Percentiles rank a stretch among this genome's conserved stretches.
These are phyloP conservation scores for Pristionchus mayeri DNA, from an alignment of 2,888 invertebrate genomes.

Conservation along the genomic window DNA sequence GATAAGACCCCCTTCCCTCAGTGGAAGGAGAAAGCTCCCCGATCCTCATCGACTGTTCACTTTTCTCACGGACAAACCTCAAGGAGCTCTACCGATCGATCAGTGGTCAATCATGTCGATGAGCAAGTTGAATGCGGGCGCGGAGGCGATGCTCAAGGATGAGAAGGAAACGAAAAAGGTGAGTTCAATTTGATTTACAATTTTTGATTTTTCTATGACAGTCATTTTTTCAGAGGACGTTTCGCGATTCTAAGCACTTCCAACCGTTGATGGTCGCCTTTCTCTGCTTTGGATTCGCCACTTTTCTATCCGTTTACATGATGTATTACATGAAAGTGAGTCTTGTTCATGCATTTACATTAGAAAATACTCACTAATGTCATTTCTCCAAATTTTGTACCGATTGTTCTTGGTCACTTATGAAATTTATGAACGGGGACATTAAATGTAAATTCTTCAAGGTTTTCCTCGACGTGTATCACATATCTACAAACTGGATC, in stretches of 20 bases:
- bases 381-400: too few relatives aligned
- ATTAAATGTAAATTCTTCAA: not conserved
- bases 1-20: not conserved
- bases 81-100: not conserved
- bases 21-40: conserved; percentile 3
- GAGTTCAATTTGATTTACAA: not conserved
- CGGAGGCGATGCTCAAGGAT: not conserved
- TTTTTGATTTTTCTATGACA: not conserved
- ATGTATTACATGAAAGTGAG: conserved; percentile 45
- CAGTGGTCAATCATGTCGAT: not conserved
- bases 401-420: too few relatives aligned
- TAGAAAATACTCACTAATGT: too few relatives aligned
- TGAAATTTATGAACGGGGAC: not conserved
- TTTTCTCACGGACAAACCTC: not conserved
- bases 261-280: conserved; percentile 43
- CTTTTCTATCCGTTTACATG: conserved; percentile 47
- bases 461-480: conserved; percentile 57
- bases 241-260: conserved; percentile 38
- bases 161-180: not conserved
- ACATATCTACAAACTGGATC: conserved; percentile 58
- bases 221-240: not conserved
- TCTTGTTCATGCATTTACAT: too few relatives aligned
- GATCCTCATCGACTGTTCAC: not conserved
- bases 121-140: not conserved
- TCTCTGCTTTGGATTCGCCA: conserved; percentile 44